These are phyloP conservation scores for Campylomormyrus tamandua DNA, from an alignment of 2,113 vertebrate species.

Conservation along the genomic window DNA sequence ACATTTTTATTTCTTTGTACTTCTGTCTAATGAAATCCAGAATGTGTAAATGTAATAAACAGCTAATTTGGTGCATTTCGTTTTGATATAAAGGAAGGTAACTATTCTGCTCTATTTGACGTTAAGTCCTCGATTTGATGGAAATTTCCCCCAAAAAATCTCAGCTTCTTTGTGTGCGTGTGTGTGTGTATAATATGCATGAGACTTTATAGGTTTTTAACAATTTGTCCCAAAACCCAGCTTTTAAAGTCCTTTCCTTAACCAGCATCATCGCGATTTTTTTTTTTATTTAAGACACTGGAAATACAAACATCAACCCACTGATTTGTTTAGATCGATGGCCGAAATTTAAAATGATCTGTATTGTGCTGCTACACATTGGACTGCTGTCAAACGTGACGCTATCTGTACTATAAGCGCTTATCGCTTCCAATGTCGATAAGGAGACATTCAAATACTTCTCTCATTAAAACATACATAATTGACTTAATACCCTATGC, in stretches of 20 bases:
- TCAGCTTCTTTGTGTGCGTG: not conserved
- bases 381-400: not conserved
- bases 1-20: not conserved
- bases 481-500: not conserved
- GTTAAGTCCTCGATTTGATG: not conserved
- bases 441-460: not conserved
- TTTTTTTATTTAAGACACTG: not conserved
- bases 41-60: not conserved
- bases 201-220: not conserved
- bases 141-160: not conserved
- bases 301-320: not conserved
- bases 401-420: not conserved
- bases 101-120: not conserved
- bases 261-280: not conserved
- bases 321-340: not conserved
- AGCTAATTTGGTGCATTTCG: not conserved
- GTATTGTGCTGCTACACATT: not conserved
- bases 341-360: not conserved
- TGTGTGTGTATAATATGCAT: not conserved
- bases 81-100: not conserved
- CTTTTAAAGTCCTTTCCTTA: not conserved
- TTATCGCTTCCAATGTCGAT: not conserved
- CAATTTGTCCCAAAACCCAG: not conserved
- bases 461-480: not conserved
- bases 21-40: not conserved